Percentiles rank a stretch among this genome's conserved stretches.
These are phyloP conservation scores for Euplexia lucipara DNA, from an alignment of 2,888 invertebrate genomes.

Conservation along the genomic window DNA sequence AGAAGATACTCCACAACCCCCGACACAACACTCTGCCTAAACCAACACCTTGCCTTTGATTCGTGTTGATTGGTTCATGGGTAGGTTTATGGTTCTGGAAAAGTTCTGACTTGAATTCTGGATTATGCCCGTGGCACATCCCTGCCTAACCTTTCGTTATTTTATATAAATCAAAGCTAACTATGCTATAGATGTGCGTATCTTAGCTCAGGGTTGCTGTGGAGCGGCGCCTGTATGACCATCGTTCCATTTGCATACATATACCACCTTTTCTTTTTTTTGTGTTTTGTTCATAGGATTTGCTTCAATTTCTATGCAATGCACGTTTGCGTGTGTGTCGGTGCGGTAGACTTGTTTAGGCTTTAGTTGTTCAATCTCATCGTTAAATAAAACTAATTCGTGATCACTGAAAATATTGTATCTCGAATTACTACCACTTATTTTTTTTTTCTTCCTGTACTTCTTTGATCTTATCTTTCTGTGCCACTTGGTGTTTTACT, in stretches of 20 bases:
- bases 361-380: slow-evolving; percentile 25
- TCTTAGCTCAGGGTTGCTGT: slow-evolving; percentile 5
- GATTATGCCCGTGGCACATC: no score
- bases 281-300: slow-evolving; percentile 16
- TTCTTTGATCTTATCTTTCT: not conserved
- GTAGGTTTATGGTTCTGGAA: no score
- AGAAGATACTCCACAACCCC: no score
- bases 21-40: no score
- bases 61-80: no score
- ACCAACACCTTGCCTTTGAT: no score
- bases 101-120: no score
- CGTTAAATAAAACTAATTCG: slow-evolving; percentile 24
- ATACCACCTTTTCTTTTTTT: slow-evolving; percentile 3
- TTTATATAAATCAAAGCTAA: not conserved
- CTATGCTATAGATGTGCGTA: no score
- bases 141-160: no score
- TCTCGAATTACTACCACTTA: not conserved
- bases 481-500: no score
- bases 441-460: not conserved
- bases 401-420: slow-evolving; percentile 11
- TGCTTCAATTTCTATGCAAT: slow-evolving; percentile 25
- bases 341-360: slow-evolving; percentile 19
- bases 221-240: not conserved
- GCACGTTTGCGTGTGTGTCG: slow-evolving; percentile 31
- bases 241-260: slow-evolving; percentile 41